phyloP scores from a whole-genome alignment of 2,888 invertebrate genomes.

The Acanthosepion pharaonis region DNA sequence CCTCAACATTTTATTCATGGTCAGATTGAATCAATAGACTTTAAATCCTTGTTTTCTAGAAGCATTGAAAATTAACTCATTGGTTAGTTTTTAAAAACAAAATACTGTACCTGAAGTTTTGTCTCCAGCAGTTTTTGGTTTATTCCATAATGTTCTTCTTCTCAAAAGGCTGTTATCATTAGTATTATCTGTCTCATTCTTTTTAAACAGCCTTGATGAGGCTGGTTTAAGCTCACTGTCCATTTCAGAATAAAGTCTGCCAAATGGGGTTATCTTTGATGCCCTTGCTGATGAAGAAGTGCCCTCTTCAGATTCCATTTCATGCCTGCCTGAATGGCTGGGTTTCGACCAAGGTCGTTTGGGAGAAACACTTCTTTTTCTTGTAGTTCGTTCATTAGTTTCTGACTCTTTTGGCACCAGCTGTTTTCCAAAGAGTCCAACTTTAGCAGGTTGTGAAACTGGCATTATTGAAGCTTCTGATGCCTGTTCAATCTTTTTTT shows the following conservation, averaged over 20 bases:
- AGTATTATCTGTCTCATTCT: not conserved
- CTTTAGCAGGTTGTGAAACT: not conserved
- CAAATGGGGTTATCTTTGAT: not conserved
- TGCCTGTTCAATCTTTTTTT: not conserved
- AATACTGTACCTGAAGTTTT: not conserved
- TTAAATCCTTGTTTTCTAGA: too few relatives aligned
- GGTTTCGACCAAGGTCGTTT: not conserved
- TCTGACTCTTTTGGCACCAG: not conserved
- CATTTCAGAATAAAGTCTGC: not conserved
- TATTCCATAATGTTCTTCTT: not conserved
- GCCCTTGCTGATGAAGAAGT: not conserved
- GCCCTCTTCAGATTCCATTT: too few relatives aligned
- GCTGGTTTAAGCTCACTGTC: not conserved
- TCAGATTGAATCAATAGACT: too few relatives aligned
- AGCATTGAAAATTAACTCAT: too few relatives aligned
- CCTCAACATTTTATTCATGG: too few relatives aligned
- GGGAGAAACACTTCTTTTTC: not conserved
- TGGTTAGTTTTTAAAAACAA: too few relatives aligned
- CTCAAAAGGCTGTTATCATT: not conserved
- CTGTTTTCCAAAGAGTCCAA: constrained; percentile 1
- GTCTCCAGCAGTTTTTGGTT: not conserved
- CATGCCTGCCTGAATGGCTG: not conserved
- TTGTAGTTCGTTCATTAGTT: not conserved
- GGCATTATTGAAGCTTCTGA: not conserved
- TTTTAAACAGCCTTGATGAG: not conserved